Base-by-base conservation (phyloP, 2,797 vertebrate genomes). In the Acipenser ruthenus region DNA sequence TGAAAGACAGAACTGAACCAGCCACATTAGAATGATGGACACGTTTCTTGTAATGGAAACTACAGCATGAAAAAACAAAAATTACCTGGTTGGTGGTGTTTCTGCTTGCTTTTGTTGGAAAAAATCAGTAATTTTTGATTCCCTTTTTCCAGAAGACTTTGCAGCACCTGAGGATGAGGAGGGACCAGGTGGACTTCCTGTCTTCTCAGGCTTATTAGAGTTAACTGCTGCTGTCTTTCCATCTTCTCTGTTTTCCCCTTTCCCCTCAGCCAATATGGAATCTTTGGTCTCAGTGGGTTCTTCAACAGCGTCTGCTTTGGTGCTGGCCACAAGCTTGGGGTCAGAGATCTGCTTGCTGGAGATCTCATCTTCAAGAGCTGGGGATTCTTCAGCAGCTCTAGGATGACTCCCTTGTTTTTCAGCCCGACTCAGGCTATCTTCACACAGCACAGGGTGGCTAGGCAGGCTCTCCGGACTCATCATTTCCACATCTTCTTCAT, bases 121-220 rank as follows among this genome's bases (percentile, higher is more conserved):
- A 76, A 93, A 94, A 70, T 93, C 84, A 59, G 94, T 93, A 75
- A 95, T 92, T 87, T 89, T 94, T 64, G 77, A 77, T 37, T 83
- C 82, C 51, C 80, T 84, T 71, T 79, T 92, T 64, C 76, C 76
- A 68, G 75, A 65, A 8, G 74, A 78, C 62, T 87, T 90, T 55
- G 63, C 72, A 7, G 37, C 49, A n/a, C n/a, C 68, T 56, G 77
- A 77, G 58, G 71, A 67, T 10, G 68, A 62, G 37, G 18, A 18
- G 37, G 37, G 37, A 37, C 37, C 37, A 37, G 37, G 4, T 37
- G 3, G 37, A 37, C 37, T 5, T 37, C 67, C 64, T 67, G 65
- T 77, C 70, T 70, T 10, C 55, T 13, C 65, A 60, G 8, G 76
- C 70, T 9, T 60, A 75, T 52, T 49, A 6, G 48, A 62, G 78